Percentiles rank a stretch among this genome's conserved stretches.
Evolutionary conservation across 2,113 vertebrate species (phyloP).

Genomic region (rabbit (Oryctolagus cuniculus)): DNA sequence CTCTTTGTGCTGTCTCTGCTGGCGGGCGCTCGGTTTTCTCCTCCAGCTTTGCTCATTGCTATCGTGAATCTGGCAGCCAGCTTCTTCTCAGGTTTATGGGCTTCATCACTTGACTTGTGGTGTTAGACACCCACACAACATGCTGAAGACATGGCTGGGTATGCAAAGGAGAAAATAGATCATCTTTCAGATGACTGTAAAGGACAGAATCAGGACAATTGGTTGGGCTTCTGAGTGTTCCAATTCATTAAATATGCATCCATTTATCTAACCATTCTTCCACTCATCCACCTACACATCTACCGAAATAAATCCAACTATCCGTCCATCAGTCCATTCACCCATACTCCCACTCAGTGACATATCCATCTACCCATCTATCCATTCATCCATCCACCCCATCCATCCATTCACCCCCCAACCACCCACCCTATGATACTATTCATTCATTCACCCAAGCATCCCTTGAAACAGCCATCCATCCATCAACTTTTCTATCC

Average conservation of each 20-base stretch:
- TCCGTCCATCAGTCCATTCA: not conserved
- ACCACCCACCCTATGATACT: too few species aligned
- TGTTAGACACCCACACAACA: not conserved
- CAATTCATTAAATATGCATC: not conserved
- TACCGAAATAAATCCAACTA: not conserved
- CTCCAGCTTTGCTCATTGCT: not conserved
- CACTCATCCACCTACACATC: not conserved
- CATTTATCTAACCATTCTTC: not conserved
- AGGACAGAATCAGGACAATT: not conserved
- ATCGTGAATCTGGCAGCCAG: slow-evolving; percentile 24
- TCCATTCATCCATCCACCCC: not conserved
- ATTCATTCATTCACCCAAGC: too few species aligned
- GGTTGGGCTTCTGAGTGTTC: not conserved
- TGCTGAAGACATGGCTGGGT: not conserved
- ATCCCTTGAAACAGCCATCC: too few species aligned
- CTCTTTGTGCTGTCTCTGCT: not conserved
- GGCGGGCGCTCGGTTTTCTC: not conserved
- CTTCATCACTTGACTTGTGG: slow-evolving; percentile 47
- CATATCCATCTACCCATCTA: too few species aligned
- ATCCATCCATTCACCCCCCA: not conserved
- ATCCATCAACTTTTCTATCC: too few species aligned
- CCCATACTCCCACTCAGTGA: too few species aligned
- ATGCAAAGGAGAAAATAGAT: not conserved
- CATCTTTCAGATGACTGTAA: not conserved
- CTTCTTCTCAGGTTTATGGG: slow-evolving; percentile 9